Base-by-base conservation (phyloP, 1,140 invertebrate genomes). In the Hypsibius dujardini region DNA sequence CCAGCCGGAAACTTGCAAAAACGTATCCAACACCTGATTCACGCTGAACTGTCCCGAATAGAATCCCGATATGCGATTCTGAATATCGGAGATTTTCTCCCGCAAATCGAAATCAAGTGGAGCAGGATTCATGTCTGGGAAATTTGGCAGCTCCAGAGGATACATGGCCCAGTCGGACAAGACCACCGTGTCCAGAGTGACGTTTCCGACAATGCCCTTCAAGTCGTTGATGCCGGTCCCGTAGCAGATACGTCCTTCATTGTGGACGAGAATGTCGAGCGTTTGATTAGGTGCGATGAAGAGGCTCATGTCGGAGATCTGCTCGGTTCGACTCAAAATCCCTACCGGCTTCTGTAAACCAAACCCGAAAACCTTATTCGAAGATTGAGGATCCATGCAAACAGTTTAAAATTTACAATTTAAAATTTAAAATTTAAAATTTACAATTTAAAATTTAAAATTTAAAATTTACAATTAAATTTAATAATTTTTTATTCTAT, bases 211-310 rank as follows among this genome's bases (percentile, higher is more conserved):
- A 45, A 75, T 71, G 47, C 83, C 77, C 77, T 84, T 84, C 2
- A 78, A 75, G 67, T 76, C 76, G 0, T 74, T 76, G 71, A 85
- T 78, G 73, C 84, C 83, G 1, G 84, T 84, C 60, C 87, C 87
- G 77, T 82, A 90, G 75, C 87, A 88, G n/a, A 90, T 82, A 59
- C 88, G 81, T 60, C 89, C 90, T 80, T 89, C 86, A 78, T 89
- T 90, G 79, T 92, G 89, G 0, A 92, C 88, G 0, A 92, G 77
- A 47, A 92, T 80, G 69, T 84, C 83, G 3, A 92, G 75, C 0
- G 77, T 79, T 46, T 83, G 81, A 2, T 82, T 84, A 67, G 78
- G 76, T 28, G 80, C 78, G 40, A 82, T 80, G 28, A 76, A 77
- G 1, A 90, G 75, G 1, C 81, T 79, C 1, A 87, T 50, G 0